These are phyloP conservation scores for Ephydatia muelleri DNA, from an alignment of 37 sponge, comb jelly and placozoan genomes.

Conservation along the genomic window DNA sequence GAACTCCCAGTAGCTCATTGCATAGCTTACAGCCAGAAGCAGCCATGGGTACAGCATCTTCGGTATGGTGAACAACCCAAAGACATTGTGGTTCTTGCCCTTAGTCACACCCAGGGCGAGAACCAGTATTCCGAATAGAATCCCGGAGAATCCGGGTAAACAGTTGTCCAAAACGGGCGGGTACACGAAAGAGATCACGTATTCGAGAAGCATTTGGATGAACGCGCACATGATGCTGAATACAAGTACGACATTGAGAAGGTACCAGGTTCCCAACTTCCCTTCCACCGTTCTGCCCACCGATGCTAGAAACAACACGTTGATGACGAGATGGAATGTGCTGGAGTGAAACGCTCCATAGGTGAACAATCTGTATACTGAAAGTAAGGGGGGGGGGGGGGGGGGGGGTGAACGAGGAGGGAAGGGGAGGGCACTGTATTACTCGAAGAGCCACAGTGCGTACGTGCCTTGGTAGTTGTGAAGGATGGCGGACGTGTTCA, in stretches of 20 bases:
- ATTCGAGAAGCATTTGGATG: conserved; percentile 14
- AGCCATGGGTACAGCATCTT: conserved; percentile 18
- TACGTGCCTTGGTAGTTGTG: conserved; percentile 5
- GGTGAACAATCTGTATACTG: conserved; percentile 36
- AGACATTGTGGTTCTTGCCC: conserved; percentile 21
- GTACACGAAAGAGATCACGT: conserved; percentile 9
- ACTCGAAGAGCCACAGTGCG: not conserved
- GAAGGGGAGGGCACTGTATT: not conserved
- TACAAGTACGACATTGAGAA: conserved; percentile 18
- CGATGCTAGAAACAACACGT: conserved; percentile 27
- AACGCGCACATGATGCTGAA: conserved; percentile 32
- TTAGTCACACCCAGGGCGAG: conserved; percentile 29
- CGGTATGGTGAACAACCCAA: conserved; percentile 9
- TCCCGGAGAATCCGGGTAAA: conserved; percentile 21
- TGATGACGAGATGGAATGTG: conserved; percentile 13
- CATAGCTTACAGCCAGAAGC: conserved; percentile 7
- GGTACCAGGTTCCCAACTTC: conserved; percentile 23
- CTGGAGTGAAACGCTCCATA: conserved; percentile 25
- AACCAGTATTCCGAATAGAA: conserved; percentile 33
- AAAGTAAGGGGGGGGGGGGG: not conserved
- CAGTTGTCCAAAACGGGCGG: conserved; percentile 25
- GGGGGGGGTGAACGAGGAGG: too few species aligned
- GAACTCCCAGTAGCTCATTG: conserved; percentile 19
- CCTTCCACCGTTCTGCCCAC: conserved; percentile 23
- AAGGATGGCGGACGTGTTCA: conserved; percentile 21